These are phyloP conservation scores for Antedon mediterranea DNA, from an alignment of 53 echinoderm and acorn worm genomes.

Conservation along the genomic window DNA sequence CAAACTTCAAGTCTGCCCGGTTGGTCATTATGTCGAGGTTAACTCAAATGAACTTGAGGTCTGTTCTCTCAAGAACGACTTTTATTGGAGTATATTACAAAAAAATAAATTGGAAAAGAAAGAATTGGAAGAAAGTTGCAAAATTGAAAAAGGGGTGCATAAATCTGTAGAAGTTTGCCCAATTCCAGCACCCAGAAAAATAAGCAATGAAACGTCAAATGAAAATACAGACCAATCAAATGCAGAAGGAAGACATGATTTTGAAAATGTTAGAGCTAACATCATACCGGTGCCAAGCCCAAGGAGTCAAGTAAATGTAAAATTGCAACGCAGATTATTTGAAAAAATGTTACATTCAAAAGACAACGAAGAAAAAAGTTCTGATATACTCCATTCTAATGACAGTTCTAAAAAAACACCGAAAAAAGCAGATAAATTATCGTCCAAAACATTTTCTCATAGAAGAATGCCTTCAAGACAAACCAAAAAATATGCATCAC, in stretches of 20 bases:
- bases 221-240: neutral
- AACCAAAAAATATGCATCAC: neutral
- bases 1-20: neutral
- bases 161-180: neutral
- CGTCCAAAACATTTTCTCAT: neutral
- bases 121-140: neutral
- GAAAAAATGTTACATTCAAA: neutral
- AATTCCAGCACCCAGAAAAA: neutral
- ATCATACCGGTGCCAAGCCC: neutral
- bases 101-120: neutral
- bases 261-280: neutral
- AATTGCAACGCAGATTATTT: neutral
- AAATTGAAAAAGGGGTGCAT: neutral
- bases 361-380: neutral
- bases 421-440: neutral
- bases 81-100: no score
- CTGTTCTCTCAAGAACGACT: no score
- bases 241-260: neutral
- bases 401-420: no score
- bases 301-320: neutral
- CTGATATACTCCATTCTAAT: no score
- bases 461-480: neutral
- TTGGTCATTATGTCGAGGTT: neutral
- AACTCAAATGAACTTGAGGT: neutral
- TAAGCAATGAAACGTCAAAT: neutral